Conservation (phyloP, 2,888 invertebrate genomes). For the Gastracanthus pulcherrimus region DNA sequence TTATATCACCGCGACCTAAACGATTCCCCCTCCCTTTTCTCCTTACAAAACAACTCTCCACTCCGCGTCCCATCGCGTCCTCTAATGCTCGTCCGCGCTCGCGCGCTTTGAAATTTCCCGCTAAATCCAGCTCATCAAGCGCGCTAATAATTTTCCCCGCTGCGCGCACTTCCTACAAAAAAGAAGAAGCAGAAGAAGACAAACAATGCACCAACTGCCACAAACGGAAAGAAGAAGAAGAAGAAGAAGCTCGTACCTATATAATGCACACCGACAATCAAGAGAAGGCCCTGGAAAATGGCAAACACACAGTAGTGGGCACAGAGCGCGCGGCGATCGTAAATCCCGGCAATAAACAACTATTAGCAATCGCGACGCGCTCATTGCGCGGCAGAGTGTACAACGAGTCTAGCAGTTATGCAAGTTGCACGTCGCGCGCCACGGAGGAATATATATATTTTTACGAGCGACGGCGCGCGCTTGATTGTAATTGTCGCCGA, state of each 20-base stretch:
- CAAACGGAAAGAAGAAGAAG: not conserved
- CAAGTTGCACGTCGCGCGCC: too few species aligned
- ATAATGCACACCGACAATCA: conserved; percentile 40
- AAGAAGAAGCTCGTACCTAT: not conserved
- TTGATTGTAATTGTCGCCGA: conserved; percentile 68
- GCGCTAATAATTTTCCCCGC: conserved; percentile 10
- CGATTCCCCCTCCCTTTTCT: too few species aligned
- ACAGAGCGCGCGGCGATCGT: conserved; percentile 33
- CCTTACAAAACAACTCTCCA: too few species aligned
- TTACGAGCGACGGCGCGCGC: conserved; percentile 59
- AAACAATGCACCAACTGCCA: too few species aligned
- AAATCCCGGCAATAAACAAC: conserved; percentile 56
- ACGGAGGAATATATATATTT: conserved; percentile 61
- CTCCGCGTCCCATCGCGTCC: not conserved
- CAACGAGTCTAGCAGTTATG: conserved; percentile 46
- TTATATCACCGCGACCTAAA: too few species aligned
- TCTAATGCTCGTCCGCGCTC: not conserved
- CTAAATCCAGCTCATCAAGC: conserved; percentile 45
- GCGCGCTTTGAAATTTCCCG: conserved; percentile 36
- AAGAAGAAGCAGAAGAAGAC: not conserved
- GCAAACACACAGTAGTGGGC: conserved; percentile 37
- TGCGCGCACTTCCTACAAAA: not conserved
- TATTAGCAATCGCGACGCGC: conserved; percentile 46
- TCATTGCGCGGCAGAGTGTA: too few species aligned
- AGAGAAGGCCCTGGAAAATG: conserved; percentile 17